A percentile compares a stretch with the other conserved stretches of the same genome.
These are phyloP conservation scores for Lynx canadensis DNA, from an alignment of 2,113 vertebrate genomes.

Conservation along the genomic window DNA sequence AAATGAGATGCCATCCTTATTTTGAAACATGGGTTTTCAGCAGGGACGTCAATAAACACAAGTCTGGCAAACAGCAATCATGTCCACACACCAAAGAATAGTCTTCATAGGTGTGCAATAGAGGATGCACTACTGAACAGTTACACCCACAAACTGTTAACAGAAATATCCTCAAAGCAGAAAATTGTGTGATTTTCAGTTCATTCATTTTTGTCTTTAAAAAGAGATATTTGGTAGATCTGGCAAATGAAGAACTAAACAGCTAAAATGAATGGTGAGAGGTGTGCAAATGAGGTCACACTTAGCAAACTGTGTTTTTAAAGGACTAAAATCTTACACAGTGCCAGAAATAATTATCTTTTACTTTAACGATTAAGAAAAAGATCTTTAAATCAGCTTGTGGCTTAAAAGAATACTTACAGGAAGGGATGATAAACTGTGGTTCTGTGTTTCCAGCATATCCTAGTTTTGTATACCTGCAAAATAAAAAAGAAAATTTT, in stretches of 20 bases:
- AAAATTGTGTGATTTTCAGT: background rate
- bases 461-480: constrained; percentile 97
- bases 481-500: constrained; percentile 76
- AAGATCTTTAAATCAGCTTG: constrained; percentile 8
- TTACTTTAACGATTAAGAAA: constrained; percentile 44
- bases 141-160: background rate
- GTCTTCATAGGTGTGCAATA: background rate
- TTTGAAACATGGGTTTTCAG: background rate
- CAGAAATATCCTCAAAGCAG: constrained; percentile 25
- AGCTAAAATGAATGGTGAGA: constrained; percentile 35
- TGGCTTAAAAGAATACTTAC: constrained; percentile 87
- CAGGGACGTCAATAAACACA: background rate
- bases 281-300: background rate
- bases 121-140: background rate
- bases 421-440: constrained; percentile 99
- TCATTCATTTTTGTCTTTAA: constrained; percentile 34
- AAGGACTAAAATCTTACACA: constrained; percentile 27
- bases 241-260: background rate
- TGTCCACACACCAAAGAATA: background rate
- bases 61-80: background rate
- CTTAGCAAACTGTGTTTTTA: background rate
- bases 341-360: background rate
- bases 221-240: constrained; percentile 24
- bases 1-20: background rate
- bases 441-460: constrained; percentile 99